Evolutionary conservation across 2,113 vertebrate species (phyloP), one percentile per base, ranked within the genome.

Genomic region (Otis tarda): DNA sequence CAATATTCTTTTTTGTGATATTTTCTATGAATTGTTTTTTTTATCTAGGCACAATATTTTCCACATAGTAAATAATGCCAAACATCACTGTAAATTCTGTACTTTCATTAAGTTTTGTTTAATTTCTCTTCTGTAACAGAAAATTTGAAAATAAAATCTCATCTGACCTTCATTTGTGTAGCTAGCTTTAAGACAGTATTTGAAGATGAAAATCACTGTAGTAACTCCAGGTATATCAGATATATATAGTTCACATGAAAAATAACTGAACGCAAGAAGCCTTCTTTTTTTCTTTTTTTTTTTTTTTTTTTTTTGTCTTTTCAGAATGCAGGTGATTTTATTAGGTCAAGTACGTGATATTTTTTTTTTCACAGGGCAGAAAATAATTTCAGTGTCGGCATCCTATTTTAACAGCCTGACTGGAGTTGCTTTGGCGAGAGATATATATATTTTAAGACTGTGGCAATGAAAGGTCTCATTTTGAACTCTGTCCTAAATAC

Each of bases 161-260:
- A 37, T 56, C 37, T 88, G 88, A 83, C 90, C 60, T 80, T 90
- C 69, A 47, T 47, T 16, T 87, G 35, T 89, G 53, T 83, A 55
- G 16, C 33, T 60, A 68, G 30, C 22, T 75, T 78, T 74, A 68
- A 74, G 55, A 76, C 7, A 50, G 53, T 31, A 56, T 93, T 88
- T 95, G 85, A 93, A 92, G 90, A 88, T 94, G 47, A 95, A 96
- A 94, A 88, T 87, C 87, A 28, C 55, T 76, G 55, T 59, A 77
- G 67, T 45, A 85, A 69, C 61, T 77, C 37, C 35, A 67, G 47
- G 25, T 90, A 24, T 53, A 74, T 71, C 68, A 67, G 52, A 68
- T 91, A 87, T 87, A 93, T 88, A 95, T 94, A 95, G 90, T 56
- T 90, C 70, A 92, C 70, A 77, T 23, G 33, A 91, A 95, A 90